Conservation (phyloP, 2,888 invertebrate species). For the Frankliniella fusca region DNA sequence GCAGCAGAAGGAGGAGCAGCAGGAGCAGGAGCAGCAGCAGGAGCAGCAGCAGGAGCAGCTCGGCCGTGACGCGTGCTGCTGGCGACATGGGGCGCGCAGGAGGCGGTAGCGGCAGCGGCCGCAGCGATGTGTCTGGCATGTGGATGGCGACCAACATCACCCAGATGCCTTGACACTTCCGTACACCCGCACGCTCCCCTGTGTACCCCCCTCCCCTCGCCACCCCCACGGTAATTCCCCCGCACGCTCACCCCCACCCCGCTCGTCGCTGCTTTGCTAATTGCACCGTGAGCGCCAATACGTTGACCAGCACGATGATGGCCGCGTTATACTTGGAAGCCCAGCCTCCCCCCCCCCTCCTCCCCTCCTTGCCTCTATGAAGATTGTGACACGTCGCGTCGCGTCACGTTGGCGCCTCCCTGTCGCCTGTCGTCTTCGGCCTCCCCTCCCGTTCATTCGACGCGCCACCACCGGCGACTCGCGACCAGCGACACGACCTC, state of each 20-base stretch:
- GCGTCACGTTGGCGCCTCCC: background rate
- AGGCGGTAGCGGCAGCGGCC: background rate
- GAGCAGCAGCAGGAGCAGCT: background rate
- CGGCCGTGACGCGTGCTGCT: background rate
- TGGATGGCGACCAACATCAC: slow-evolving; percentile 24
- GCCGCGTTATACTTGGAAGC: background rate
- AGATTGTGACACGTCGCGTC: background rate
- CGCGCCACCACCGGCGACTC: background rate
- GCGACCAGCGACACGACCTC: background rate
- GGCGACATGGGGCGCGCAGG: background rate
- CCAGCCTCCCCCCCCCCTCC: background rate
- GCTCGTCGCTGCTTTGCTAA: too few relatives aligned
- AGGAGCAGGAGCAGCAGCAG: too few relatives aligned
- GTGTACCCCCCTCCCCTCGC: background rate
- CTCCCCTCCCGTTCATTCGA: background rate
- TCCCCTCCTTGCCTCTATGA: background rate
- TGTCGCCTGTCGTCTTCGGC: background rate
- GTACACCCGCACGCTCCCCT: background rate
- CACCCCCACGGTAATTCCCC: too few relatives aligned
- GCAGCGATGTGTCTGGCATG: slow-evolving; percentile 17
- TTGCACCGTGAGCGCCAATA: too few relatives aligned
- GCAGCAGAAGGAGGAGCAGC: too few relatives aligned
- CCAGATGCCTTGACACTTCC: slow-evolving; percentile 24
- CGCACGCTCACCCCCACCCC: too few relatives aligned
- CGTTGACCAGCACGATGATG: too few relatives aligned